A percentile compares a stretch with the other conserved stretches of the same genome.
phyloP scores from a whole-genome alignment of 2,113 vertebrate genomes.

The Serinus canaria region DNA sequence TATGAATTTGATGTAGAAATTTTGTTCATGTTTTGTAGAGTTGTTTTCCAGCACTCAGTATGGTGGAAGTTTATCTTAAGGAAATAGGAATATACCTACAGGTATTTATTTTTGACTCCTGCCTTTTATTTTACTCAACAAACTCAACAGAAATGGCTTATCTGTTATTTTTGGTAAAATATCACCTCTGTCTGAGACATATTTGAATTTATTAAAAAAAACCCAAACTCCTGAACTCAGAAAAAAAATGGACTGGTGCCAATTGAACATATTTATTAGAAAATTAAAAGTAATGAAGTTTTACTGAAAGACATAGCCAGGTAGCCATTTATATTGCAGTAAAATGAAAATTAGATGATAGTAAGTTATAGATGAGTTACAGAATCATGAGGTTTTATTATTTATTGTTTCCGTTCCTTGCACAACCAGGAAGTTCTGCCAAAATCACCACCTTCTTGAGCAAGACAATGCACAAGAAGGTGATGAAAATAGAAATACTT shows the following conservation, averaged over 20 bases:
- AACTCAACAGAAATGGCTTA: not conserved
- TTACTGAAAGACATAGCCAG: not conserved
- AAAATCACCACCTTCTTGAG: not conserved
- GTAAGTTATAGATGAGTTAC: not conserved
- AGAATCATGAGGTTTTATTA: not conserved
- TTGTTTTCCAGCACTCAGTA: not conserved
- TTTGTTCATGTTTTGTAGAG: not conserved
- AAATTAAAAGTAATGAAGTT: conserved; percentile 3
- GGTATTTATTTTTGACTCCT: not conserved
- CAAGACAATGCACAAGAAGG: not conserved
- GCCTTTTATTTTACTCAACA: not conserved
- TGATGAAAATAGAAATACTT: not conserved
- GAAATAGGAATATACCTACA: not conserved
- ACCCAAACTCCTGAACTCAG: not conserved
- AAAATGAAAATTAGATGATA: not conserved
- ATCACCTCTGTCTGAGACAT: not conserved
- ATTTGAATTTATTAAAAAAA: not conserved
- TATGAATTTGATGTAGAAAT: not conserved
- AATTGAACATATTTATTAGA: not conserved
- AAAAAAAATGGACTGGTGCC: not conserved
- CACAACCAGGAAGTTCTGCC: not conserved
- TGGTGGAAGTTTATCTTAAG: not conserved
- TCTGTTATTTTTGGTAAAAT: not conserved
- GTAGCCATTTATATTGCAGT: not conserved
- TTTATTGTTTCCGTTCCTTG: not conserved